Evolutionary conservation across 2,888 invertebrate species (phyloP), one percentile per base, ranked within the genome.

Genomic region (Sesia apiformis): DNA sequence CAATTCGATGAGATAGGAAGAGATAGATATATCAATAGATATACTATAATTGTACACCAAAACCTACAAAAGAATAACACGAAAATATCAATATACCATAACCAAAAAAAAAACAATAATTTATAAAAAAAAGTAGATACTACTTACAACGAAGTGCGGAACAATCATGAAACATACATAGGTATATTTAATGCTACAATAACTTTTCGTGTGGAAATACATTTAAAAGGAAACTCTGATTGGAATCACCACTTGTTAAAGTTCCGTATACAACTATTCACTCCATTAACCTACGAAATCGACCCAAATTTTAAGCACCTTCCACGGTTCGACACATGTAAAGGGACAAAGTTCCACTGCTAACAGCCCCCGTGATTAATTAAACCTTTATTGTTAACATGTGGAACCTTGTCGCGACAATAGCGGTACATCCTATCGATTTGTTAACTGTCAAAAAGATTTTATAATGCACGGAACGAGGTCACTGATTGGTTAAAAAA

Each of bases 321-420:
- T 50, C 38, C 23, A 42, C 50, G 52, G 49, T 42, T 52, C 4
- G 4, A 50, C 42, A 39, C 50, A 58, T 54, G 55, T 58, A 55
- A 57, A 63, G 60, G 59, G 62, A 63, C 62, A 60, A 62, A 62
- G 62, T 58, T 58, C 58, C 53, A 59, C 23, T 58, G 62, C 58
- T 58, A 60, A 61, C 63, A 57, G 57, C 50, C 50, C 23, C 5
- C 43, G 66, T 78, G 78, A 78, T 78, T 77, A 77, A 78, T 78
- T 76, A 70, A 66, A 61, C 60, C 59, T 63, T 68, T 67, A 72
- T 78, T 78, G 74, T 77, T 67, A 73, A 69, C 73, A 70, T 62
- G 64, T 67, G 59, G 65, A 61, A 64, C 64, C 62, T 63, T 59
- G 60, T 69, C 69, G 61, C 72, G 69, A 74, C 76, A 78, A 74